A percentile compares a stretch with the other conserved stretches of the same genome.
Conservation (phyloP, 2,888 invertebrate genomes). For the Scrobipalpa atriplicella region DNA sequence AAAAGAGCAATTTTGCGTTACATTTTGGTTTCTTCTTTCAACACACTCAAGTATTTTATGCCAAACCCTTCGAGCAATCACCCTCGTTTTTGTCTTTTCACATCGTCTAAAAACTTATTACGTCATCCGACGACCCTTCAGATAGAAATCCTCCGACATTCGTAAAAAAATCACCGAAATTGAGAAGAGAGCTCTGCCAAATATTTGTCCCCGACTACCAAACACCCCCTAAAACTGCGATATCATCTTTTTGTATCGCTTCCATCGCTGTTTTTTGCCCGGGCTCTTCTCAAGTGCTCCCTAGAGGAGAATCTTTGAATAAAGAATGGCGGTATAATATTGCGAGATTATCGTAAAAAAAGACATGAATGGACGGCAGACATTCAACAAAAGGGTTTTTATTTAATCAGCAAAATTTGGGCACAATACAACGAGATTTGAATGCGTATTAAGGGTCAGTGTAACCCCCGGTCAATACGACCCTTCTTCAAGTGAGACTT, state of each 20-base stretch:
- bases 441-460: constrained; percentile 24
- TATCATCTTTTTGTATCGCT: background rate
- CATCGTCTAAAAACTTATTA: constrained; percentile 27
- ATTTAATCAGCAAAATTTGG: constrained; percentile 24
- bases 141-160: constrained; percentile 21
- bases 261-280: background rate
- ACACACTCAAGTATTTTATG: background rate
- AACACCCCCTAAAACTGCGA: constrained; percentile 12
- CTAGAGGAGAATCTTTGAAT: background rate
- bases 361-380: constrained; percentile 8
- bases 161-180: constrained; percentile 28
- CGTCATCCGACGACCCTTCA: constrained; percentile 16
- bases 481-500: constrained; percentile 1
- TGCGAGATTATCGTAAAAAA: background rate
- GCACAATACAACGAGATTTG: constrained; percentile 24
- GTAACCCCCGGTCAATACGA: constrained; percentile 21
- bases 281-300: background rate
- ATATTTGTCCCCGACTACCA: constrained; percentile 22
- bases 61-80: background rate
- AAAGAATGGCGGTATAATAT: background rate
- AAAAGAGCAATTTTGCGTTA: no score
- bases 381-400: constrained; percentile 24
- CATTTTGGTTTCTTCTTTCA: background rate
- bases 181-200: constrained; percentile 21
- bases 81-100: constrained; percentile 13